Evolutionary conservation across 1,140 invertebrate genomes (phyloP), one percentile per base, ranked within the genome.

Genomic region (Ceratitis capitata): DNA sequence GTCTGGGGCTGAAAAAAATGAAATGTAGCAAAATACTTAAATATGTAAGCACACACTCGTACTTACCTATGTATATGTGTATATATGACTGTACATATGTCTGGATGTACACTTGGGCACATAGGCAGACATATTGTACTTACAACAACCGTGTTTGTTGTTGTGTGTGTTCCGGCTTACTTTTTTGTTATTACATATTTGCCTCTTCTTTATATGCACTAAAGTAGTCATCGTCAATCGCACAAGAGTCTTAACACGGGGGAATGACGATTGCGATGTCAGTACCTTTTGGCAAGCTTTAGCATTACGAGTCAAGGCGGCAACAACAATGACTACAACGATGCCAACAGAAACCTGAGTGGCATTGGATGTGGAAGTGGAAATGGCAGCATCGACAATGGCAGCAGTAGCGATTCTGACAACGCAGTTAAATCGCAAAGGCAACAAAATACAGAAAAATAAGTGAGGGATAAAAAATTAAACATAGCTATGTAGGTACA

Each of bases 161-260:
- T 78, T 78, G 69, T 78, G 39, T 64, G 23, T 78, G 69, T 45
- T 45, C 23, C 58, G 58, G 26, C 23, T 69, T 32, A 23, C 51
- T 56, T 56, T 56, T 56, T 56, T 23, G 69, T 23, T 69, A 5
- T 42, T 69, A 64, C 26, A 29, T 61, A 61, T 61, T 61, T 61
- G 35, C 32, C 32, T 45, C 35, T 78, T 78, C 39, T 45, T 42
- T 78, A 45, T 45, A 69, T 69, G 29, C 61, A 14, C 61, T 32
- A 69, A 69, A 78, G 69, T 78, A 78, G 69, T 78, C 69, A 45
- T 78, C 69, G 69, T 78, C 69, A 78, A 78, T 78, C 69, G 69
- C 69, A 78, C 35, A 78, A 45, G 69, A 78, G 69, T 39, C 10
- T 78, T 42, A 78, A 78, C 39, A 45, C 69, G 39, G 69, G n/a